phyloP scores from a whole-genome alignment of 2,797 vertebrate genomes.

The Ctenopoma kingsleyae region DNA sequence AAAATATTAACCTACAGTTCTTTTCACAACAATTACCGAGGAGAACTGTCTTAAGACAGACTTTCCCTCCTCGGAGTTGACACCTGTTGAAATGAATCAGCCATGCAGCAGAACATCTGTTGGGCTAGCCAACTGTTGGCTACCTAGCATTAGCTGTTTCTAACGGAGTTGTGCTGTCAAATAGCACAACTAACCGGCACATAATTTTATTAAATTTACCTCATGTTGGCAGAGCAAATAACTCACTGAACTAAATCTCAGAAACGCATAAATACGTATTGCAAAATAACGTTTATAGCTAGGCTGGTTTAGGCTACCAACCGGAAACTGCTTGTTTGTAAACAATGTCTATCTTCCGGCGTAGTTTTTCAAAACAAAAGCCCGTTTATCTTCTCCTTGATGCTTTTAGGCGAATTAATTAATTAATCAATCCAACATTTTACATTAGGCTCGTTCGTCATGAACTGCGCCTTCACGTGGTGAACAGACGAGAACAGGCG shows the following conservation, averaged over 20 bases:
- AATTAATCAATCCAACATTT: too few species aligned
- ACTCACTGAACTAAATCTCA: rapidly evolving
- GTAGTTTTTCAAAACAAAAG: slow-evolving; percentile 32
- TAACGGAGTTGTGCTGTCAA: neutral
- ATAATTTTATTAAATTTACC: neutral
- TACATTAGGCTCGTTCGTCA: too few species aligned
- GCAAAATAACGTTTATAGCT: neutral
- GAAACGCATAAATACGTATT: neutral
- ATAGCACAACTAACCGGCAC: neutral
- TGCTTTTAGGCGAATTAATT: too few species aligned
- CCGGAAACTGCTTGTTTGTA: slow-evolving; percentile 54
- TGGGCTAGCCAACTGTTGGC: slow-evolving; percentile 41
- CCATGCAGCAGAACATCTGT: slow-evolving; percentile 8
- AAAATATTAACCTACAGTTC: neutral
- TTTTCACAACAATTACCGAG: neutral
- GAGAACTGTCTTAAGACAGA: neutral
- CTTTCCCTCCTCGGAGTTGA: neutral
- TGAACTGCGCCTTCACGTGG: too few species aligned
- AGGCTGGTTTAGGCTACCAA: neutral
- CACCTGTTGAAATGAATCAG: slow-evolving; percentile 66
- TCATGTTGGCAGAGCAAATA: neutral
- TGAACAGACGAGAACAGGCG: too few species aligned
- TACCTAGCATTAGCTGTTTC: neutral
- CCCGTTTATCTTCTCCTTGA: rapidly evolving
- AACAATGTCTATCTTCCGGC: slow-evolving; percentile 60